phyloP scores from a whole-genome alignment of 2,113 vertebrate genomes.

The Corydoras maculifer region DNA sequence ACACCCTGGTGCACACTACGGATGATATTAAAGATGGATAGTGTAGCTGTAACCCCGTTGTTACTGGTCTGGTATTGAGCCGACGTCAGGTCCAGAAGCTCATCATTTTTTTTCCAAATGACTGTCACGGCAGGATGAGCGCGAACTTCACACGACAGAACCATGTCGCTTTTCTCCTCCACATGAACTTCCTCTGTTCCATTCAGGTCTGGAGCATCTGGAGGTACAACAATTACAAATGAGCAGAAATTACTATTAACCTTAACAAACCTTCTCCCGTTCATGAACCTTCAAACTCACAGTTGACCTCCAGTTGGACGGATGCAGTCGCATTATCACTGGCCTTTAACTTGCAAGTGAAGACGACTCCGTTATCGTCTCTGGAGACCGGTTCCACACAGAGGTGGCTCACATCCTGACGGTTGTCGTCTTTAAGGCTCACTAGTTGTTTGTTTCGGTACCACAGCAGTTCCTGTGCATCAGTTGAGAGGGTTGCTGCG shows the following conservation, averaged over 20 bases:
- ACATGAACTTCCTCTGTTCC: slow-evolving; percentile 44
- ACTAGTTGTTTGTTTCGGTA: slow-evolving; percentile 52
- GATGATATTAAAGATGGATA: slow-evolving; percentile 32
- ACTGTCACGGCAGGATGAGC: slow-evolving; percentile 59
- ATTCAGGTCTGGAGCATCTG: slow-evolving; percentile 54
- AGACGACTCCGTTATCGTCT: slow-evolving; percentile 55
- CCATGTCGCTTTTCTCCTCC: slow-evolving; percentile 44
- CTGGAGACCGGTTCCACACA: slow-evolving; percentile 55
- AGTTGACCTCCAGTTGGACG: slow-evolving; percentile 59
- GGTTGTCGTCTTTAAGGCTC: slow-evolving; percentile 52
- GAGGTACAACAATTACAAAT: not conserved
- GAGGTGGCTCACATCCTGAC: slow-evolving; percentile 46
- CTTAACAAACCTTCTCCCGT: not conserved
- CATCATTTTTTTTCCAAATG: slow-evolving; percentile 53
- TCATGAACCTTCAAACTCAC: slow-evolving; percentile 51
- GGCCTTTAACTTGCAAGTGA: slow-evolving; percentile 55
- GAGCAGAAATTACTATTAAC: not conserved
- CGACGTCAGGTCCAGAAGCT: slow-evolving; percentile 45
- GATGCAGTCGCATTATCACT: slow-evolving; percentile 46
- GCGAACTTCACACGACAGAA: slow-evolving; percentile 52
- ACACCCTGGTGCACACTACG: slow-evolving; percentile 49
- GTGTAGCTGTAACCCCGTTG: slow-evolving; percentile 42
- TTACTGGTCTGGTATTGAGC: slow-evolving; percentile 45
- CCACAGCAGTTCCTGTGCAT: slow-evolving; percentile 55
- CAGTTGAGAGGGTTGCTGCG: not conserved